These are phyloP conservation scores for Sebastes fasciatus DNA, from an alignment of 2,113 vertebrate species.

Conservation along the genomic window DNA sequence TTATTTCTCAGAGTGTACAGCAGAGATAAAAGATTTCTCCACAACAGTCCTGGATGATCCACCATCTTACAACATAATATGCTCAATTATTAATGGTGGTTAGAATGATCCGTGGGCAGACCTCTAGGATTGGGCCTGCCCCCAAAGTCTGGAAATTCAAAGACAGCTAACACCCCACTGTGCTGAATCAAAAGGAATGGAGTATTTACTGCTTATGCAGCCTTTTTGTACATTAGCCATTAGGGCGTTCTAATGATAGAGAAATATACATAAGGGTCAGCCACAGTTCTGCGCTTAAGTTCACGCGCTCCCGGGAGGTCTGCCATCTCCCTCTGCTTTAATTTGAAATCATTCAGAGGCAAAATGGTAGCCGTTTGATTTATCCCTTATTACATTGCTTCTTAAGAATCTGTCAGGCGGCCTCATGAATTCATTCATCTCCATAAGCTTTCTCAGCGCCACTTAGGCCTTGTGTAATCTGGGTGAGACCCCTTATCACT, in stretches of 20 bases:
- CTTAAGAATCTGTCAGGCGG: conserved; percentile 79
- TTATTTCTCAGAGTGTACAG: neutral
- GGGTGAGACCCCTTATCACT: conserved; percentile 80
- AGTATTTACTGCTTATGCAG: conserved; percentile 65
- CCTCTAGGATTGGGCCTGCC: conserved; percentile 42
- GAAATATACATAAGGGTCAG: conserved; percentile 73
- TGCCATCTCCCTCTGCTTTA: conserved; percentile 67
- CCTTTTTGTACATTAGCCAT: conserved; percentile 58
- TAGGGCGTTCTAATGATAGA: conserved; percentile 62
- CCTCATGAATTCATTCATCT: conserved; percentile 84
- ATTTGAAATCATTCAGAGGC: conserved; percentile 75
- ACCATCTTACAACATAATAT: conserved; percentile 50
- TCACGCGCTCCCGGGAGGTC: conserved; percentile 64
- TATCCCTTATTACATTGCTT: conserved; percentile 81
- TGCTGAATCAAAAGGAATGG: conserved; percentile 73
- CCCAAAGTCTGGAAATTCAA: conserved; percentile 53
- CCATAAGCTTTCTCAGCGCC: conserved; percentile 81
- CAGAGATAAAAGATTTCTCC: conserved; percentile 30
- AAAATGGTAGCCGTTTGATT: conserved; percentile 79
- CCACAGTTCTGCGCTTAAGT: conserved; percentile 39
- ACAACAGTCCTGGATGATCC: conserved; percentile 23
- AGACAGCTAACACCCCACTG: conserved; percentile 53
- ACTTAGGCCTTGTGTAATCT: conserved; percentile 83
- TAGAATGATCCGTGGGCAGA: conserved; percentile 43
- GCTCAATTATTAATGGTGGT: conserved; percentile 64